A percentile compares a stretch with the other conserved stretches of the same genome.
Conservation (phyloP, 2,888 invertebrate species). For the Drosophila borealis region DNA sequence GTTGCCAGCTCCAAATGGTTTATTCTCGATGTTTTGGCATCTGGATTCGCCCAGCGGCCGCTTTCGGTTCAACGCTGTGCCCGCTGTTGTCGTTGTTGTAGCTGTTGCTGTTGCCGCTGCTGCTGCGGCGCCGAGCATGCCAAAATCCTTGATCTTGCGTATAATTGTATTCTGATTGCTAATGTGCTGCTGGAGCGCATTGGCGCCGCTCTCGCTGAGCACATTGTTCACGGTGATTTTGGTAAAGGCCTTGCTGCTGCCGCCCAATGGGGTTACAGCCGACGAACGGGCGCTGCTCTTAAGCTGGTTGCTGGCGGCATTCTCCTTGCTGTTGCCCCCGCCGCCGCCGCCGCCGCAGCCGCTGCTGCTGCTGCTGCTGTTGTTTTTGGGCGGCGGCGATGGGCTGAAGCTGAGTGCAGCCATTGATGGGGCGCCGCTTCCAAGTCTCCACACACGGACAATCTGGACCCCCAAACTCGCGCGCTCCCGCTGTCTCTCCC, state of each 20-base stretch:
- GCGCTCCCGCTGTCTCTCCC: too few relatives aligned
- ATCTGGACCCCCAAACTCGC: too few relatives aligned
- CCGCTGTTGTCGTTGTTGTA: background rate
- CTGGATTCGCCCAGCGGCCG: conserved; percentile 63
- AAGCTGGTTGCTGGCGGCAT: conserved; percentile 58
- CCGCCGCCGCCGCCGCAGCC: background rate
- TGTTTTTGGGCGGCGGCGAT: conserved; percentile 39
- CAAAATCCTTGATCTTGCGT: conserved; percentile 84
- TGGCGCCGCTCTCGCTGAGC: conserved; percentile 76
- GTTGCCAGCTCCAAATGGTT: conserved; percentile 8
- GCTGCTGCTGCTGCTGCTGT: conserved; percentile 10
- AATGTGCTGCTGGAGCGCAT: conserved; percentile 72
- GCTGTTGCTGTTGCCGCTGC: conserved; percentile 29
- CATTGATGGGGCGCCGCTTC: conserved; percentile 58
- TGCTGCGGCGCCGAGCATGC: conserved; percentile 80
- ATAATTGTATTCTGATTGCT: conserved; percentile 82
- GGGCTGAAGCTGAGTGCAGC: conserved; percentile 83
- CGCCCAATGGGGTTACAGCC: conserved; percentile 46
- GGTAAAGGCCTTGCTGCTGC: conserved; percentile 77
- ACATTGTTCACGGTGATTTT: conserved; percentile 83
- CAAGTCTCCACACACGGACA: background rate
- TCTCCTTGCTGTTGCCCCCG: conserved; percentile 13
- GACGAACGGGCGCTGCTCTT: conserved; percentile 11
- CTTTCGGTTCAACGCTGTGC: conserved; percentile 52
- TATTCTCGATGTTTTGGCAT: conserved; percentile 46